Percentiles rank a stretch among this genome's conserved stretches.
These are phyloP conservation scores for Oncorhynchus clarkii DNA, from an alignment of 2,113 vertebrate genomes.

Conservation along the genomic window DNA sequence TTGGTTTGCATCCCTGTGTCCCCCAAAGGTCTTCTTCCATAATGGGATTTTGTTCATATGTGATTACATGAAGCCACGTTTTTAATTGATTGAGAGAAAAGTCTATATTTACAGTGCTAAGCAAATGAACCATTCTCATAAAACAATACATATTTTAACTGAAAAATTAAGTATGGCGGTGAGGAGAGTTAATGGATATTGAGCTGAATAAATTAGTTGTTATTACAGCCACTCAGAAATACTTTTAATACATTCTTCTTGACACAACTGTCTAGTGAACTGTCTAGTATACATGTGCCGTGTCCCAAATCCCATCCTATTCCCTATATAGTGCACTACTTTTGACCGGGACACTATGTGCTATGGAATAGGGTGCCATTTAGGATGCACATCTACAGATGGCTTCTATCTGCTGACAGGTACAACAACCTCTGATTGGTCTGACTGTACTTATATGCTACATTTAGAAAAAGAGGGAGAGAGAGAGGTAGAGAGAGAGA, in stretches of 20 bases:
- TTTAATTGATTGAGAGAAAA: constrained; percentile 61
- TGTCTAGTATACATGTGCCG: neutral
- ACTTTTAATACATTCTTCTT: neutral
- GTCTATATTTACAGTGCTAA: constrained; percentile 42
- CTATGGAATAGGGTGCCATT: no score
- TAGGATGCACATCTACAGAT: no score
- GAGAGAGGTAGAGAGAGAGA: no score
- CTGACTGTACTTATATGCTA: no score
- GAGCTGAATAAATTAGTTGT: constrained; percentile 40
- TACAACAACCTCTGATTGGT: no score
- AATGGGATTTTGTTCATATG: constrained; percentile 66
- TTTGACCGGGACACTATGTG: no score
- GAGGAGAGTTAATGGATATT: constrained; percentile 47
- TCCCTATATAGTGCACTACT: no score
- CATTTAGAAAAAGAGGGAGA: no score
- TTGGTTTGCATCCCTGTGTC: neutral
- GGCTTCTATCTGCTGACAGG: no score
- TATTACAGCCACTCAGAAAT: neutral
- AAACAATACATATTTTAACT: constrained; percentile 58
- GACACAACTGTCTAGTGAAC: neutral
- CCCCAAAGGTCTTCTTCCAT: constrained; percentile 35
- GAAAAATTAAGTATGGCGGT: constrained; percentile 58
- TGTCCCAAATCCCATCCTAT: no score
- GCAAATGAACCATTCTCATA: constrained; percentile 65
- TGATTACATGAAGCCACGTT: constrained; percentile 51